Percentiles rank a stretch among this genome's conserved stretches.
Conservation (phyloP, 2,797 vertebrate genomes). For the Chaunax sp. region DNA sequence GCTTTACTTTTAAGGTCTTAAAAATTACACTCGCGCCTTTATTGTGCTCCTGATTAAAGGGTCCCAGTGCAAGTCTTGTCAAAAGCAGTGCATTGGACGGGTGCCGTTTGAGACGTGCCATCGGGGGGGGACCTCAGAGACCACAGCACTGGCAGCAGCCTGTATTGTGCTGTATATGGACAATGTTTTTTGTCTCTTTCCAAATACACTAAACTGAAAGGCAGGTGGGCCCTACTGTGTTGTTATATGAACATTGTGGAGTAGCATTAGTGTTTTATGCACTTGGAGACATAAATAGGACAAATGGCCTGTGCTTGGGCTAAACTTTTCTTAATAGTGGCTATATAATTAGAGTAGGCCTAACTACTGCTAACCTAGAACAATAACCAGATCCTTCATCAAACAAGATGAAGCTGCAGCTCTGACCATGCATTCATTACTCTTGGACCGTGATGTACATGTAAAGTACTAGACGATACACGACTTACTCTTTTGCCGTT, state of each 20-base stretch:
- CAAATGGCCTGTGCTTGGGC: conserved; percentile 51
- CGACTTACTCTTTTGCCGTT: conserved; percentile 41
- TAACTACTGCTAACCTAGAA: conserved; percentile 59
- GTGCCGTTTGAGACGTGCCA: conserved; percentile 45
- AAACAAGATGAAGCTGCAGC: conserved; percentile 63
- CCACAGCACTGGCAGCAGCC: conserved; percentile 27
- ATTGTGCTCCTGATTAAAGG: conserved; percentile 33
- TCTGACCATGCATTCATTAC: conserved; percentile 53
- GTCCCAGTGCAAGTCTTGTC: conserved; percentile 29
- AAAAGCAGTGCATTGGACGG: conserved; percentile 43
- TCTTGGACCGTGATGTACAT: conserved; percentile 58
- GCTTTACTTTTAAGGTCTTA: conserved; percentile 61
- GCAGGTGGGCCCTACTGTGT: conserved; percentile 61
- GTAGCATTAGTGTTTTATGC: conserved; percentile 72
- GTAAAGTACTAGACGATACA: conserved; percentile 58
- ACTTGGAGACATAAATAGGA: conserved; percentile 63
- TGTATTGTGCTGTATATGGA: conserved; percentile 57
- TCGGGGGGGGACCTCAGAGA: conserved; percentile 28
- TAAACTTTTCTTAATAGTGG: conserved; percentile 54
- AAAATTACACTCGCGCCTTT: conserved; percentile 41
- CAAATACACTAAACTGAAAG: conserved; percentile 61
- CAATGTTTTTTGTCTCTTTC: conserved; percentile 34
- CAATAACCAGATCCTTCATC: conserved; percentile 49
- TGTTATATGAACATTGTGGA: conserved; percentile 71
- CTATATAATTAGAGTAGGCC: conserved; percentile 56